A percentile compares a stretch with the other conserved stretches of the same genome.
Evolutionary conservation across 2,113 vertebrate genomes (phyloP).

Genomic region (Lepisosteus oculatus): DNA sequence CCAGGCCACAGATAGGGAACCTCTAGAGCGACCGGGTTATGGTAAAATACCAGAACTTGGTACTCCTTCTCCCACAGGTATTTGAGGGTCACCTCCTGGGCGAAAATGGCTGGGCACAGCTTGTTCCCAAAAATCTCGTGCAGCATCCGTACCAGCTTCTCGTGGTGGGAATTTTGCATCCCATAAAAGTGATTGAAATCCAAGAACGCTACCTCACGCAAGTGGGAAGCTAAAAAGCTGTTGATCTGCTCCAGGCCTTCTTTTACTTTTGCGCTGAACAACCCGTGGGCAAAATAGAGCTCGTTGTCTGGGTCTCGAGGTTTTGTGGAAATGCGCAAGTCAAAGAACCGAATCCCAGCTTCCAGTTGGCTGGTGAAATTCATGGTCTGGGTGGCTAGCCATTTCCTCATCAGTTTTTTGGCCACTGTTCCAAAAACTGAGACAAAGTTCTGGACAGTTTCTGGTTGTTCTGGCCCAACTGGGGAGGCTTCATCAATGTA

Average conservation of each 20-base stretch:
- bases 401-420: constrained; percentile 96
- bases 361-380: constrained; percentile 90
- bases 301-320: constrained; percentile 94
- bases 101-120: constrained; percentile 93
- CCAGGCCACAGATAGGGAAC: constrained; percentile 96
- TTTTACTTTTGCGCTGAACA: constrained; percentile 95
- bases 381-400: constrained; percentile 97
- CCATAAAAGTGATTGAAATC: constrained; percentile 99
- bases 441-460: constrained; percentile 96
- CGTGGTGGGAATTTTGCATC: constrained; percentile 94
- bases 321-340: constrained; percentile 96
- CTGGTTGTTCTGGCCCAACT: constrained; percentile 92
- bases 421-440: constrained; percentile 96
- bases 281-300: constrained; percentile 93
- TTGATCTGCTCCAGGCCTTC: constrained; percentile 95
- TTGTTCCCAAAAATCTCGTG: constrained; percentile 90
- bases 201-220: constrained; percentile 88
- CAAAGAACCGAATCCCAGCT: constrained; percentile 91
- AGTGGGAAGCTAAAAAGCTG: constrained; percentile 79
- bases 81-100: constrained; percentile 90
- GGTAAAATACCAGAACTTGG: constrained; percentile 94
- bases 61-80: constrained; percentile 96
- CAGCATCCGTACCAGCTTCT: constrained; percentile 94
- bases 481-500: constrained; percentile 97
- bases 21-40: constrained; percentile 91